Base-by-base conservation (phyloP, 1,140 invertebrate genomes). In the Eufriesea mexicana region DNA sequence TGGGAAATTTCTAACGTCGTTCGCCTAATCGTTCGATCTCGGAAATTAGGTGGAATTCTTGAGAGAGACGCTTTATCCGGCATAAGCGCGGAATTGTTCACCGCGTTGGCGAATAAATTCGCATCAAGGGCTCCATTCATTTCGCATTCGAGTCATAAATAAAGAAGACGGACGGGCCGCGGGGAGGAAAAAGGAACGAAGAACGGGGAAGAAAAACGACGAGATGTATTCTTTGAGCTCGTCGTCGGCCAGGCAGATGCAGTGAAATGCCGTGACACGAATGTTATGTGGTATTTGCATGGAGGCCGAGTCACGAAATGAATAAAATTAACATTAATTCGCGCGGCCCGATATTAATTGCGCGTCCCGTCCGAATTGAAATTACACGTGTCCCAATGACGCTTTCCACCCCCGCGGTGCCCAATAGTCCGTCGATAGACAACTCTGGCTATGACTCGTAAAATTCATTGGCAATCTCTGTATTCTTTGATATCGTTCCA, bases 241-340 rank as follows among this genome's bases (percentile, higher is more conserved):
- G 23, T 68, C 51, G 35, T 42, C 59, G 59, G 12, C 7, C 45
- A 20, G 28, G 20, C 59, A 51, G 73, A 76, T 49, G 73, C 49
- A 68, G 23, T 51, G 51, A 57, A 68, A 66, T 18, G 28, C 35
- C 51, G 64, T 78, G 76, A 78, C 76, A 57, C 62, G 76, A 78
- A 57, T 78, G 64, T 68, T 78, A 57, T 49, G 57, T 2, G 35
- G 18, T 51, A 68, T 78, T 78, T 47, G 18, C 49, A 47, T 57
- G n/a, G 76, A 57, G 64, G 64, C 35, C 54, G 77, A 54, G 28
- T 54, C 45, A 66, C 16, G 59, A 86, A 85, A 85, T 82, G 85
- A 85, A 86, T 85, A 86, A 85, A 86, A 85, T 86, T 85, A 85
- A 85, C 81, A 82, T 85, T 81, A 82, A 85, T 85, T 77, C 72